Conservation (phyloP, 2,113 vertebrate species). For the Tragelaphus imberbis region DNA sequence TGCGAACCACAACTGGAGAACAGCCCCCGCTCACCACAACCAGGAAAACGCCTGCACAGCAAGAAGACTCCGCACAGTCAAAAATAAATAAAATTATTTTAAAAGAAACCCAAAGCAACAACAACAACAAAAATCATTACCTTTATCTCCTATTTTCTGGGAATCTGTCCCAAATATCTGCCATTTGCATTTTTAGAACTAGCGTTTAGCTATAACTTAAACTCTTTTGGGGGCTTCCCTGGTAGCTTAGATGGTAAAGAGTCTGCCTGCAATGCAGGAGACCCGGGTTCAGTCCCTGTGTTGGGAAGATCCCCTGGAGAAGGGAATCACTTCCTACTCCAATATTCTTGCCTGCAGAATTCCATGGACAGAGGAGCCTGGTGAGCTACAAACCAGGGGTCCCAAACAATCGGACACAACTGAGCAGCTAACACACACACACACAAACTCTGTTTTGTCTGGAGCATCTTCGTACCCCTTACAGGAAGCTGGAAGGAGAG, state of each 20-base stretch:
- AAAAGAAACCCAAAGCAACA: neutral
- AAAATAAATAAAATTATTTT: neutral
- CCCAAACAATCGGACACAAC: neutral
- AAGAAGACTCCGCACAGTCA: neutral
- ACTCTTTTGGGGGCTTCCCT: neutral
- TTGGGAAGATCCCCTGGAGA: neutral
- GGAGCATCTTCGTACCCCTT: neutral
- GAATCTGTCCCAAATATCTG: neutral
- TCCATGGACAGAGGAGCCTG: neutral
- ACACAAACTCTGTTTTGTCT: neutral
- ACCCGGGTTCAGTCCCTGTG: neutral
- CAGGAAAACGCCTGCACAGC: neutral
- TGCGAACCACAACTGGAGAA: neutral
- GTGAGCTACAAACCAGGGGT: neutral
- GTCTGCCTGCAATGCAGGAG: neutral
- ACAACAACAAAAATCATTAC: neutral
- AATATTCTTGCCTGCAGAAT: neutral
- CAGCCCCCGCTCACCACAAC: neutral
- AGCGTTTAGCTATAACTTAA: neutral
- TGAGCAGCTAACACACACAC: neutral
- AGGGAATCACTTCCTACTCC: neutral
- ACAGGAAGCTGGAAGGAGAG: neutral
- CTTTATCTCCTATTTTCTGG: neutral
- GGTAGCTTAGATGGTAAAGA: neutral
- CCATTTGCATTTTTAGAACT: neutral